phyloP scores from a whole-genome alignment of 30 jellyfish, hydroid and myxozoan genomes.

The Aurelia sp. region DNA sequence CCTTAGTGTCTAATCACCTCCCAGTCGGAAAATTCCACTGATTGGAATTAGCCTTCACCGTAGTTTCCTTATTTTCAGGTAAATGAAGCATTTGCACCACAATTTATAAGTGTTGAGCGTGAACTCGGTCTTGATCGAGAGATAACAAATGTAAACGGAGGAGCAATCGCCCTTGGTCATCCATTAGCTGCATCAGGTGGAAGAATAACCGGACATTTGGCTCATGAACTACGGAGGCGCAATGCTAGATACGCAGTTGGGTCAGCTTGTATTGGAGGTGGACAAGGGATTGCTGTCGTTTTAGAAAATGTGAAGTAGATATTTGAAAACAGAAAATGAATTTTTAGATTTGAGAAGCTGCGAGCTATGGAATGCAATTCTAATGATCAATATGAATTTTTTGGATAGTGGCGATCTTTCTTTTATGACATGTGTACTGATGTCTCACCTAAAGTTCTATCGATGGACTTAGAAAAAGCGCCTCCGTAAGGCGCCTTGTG shows the following conservation, averaged over 20 bases:
- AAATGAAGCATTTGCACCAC: conserved; percentile 97
- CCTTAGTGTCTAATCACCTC: too few relatives aligned
- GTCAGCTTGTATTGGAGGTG: conserved; percentile 98
- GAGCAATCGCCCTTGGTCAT: conserved; percentile 98
- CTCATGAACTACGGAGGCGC: conserved; percentile 84
- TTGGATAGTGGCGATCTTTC: too few relatives aligned
- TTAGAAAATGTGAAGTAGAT: conserved; percentile 70
- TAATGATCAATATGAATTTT: too few relatives aligned
- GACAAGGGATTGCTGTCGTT: conserved; percentile 97
- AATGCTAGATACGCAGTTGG: conserved; percentile 88
- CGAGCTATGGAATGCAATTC: too few relatives aligned
- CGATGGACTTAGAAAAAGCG: too few relatives aligned
- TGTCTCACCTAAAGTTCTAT: too few relatives aligned
- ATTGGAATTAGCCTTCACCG: too few relatives aligned
- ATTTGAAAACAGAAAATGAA: background rate
- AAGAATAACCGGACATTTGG: conserved; percentile 84
- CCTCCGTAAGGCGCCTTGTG: too few relatives aligned
- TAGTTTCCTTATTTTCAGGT: conserved; percentile 55
- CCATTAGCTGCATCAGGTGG: conserved; percentile 97
- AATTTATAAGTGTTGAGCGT: conserved; percentile 81
- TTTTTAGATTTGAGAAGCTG: too few relatives aligned
- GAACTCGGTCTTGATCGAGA: conserved; percentile 88
- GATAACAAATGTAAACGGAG: conserved; percentile 87
- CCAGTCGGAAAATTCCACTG: too few relatives aligned
- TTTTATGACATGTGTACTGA: too few relatives aligned